These are phyloP conservation scores for Spilarctia lutea DNA, from an alignment of 2,888 invertebrate species.

Conservation along the genomic window DNA sequence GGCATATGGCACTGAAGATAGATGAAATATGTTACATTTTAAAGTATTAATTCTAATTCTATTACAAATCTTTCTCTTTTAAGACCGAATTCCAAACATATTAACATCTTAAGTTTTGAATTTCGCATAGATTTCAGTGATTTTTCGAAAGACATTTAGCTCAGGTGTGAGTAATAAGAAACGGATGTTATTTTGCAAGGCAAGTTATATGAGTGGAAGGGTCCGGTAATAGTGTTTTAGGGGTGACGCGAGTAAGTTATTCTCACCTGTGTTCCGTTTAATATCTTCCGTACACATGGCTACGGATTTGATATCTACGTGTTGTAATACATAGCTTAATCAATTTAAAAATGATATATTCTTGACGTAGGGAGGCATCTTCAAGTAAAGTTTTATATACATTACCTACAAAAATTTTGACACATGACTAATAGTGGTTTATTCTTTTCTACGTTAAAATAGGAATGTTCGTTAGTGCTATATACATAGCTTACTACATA, in stretches of 20 bases:
- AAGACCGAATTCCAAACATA: background rate
- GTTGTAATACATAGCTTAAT: slow-evolving; percentile 15
- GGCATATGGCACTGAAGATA: background rate
- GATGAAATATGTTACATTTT: background rate
- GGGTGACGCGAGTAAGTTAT: slow-evolving; percentile 34
- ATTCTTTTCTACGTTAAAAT: background rate
- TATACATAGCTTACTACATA: too few species aligned
- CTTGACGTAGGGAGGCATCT: background rate
- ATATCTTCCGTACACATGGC: slow-evolving; percentile 28
- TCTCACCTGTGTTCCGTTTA: slow-evolving; percentile 48
- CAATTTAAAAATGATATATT: slow-evolving; percentile 30
- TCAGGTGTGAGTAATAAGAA: slow-evolving; percentile 31
- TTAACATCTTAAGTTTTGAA: background rate
- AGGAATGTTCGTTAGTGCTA: background rate
- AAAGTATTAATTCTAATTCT: background rate
- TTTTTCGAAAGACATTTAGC: slow-evolving; percentile 17
- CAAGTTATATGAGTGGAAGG: slow-evolving; percentile 37
- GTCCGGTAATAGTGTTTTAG: slow-evolving; percentile 37
- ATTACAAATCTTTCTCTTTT: background rate
- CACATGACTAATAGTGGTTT: background rate
- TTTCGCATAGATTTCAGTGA: background rate
- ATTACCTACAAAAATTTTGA: background rate
- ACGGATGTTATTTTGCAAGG: slow-evolving; percentile 34
- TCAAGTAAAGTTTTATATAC: too few species aligned
- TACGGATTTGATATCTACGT: slow-evolving; percentile 15